Evolutionary conservation across 2,888 invertebrate species (phyloP).

Genomic region (Melieria picta): DNA sequence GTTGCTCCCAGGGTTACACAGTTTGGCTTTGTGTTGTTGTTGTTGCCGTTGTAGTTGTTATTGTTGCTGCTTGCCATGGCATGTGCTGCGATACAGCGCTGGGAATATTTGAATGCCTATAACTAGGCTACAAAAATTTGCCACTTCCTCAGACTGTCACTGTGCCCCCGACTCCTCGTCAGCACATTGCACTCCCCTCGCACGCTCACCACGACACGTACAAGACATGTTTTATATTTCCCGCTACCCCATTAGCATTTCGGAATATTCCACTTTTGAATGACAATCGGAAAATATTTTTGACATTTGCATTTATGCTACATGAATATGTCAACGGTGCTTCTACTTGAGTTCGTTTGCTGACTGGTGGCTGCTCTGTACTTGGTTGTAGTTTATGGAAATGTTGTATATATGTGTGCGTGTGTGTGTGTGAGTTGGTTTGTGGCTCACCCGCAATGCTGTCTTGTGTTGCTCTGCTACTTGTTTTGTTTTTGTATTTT

Average conservation of each 20-base stretch:
- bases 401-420: background rate
- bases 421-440: too few relatives aligned
- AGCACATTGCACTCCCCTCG: too few relatives aligned
- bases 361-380: background rate
- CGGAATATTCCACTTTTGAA: background rate
- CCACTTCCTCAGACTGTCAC: too few relatives aligned
- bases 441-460: too few relatives aligned
- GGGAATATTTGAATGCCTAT: too few relatives aligned
- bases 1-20: background rate
- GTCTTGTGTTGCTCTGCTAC: too few relatives aligned
- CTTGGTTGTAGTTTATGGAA: conserved; percentile 1
- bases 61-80: background rate
- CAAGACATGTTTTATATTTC: background rate
- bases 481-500: background rate
- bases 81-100: too few relatives aligned
- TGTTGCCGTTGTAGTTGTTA: background rate
- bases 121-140: too few relatives aligned
- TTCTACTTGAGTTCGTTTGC: background rate
- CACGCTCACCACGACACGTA: too few relatives aligned
- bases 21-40: background rate
- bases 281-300: conserved; percentile 6
- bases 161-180: too few relatives aligned
- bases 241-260: too few relatives aligned
- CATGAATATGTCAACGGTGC: background rate
- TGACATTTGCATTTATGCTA: conserved; percentile 4